phyloP scores from a whole-genome alignment of 2,797 vertebrate species.

The Chelidonichthys spinosus region DNA sequence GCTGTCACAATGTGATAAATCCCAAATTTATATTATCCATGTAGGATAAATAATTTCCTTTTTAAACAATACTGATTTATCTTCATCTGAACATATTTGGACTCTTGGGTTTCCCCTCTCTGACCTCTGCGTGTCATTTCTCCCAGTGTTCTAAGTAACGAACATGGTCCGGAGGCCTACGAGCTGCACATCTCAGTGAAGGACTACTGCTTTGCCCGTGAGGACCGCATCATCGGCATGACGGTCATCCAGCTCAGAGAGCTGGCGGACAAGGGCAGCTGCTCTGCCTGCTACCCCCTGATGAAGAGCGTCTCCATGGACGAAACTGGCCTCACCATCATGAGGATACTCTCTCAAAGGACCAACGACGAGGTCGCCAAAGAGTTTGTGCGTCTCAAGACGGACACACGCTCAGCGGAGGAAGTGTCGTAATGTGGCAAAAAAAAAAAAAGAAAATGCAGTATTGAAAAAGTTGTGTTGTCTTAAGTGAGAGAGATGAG shows the following conservation, averaged over 20 bases:
- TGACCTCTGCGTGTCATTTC: conserved; percentile 32
- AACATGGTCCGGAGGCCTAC: conserved; percentile 91
- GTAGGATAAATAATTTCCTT: not conserved
- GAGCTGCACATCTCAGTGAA: conserved; percentile 97
- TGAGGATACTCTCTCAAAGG: conserved; percentile 97
- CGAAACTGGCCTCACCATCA: conserved; percentile 95
- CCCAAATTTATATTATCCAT: not conserved
- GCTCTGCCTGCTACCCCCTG: conserved; percentile 90
- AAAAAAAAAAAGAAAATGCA: conserved; percentile 54
- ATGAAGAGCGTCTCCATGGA: conserved; percentile 89
- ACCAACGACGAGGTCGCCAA: conserved; percentile 96
- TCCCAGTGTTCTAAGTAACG: conserved; percentile 89
- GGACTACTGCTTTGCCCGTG: conserved; percentile 98
- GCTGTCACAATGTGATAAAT: not conserved
- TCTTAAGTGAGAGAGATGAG: conserved; percentile 62
- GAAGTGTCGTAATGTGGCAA: conserved; percentile 82
- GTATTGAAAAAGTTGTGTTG: conserved; percentile 74
- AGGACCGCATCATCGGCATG: conserved; percentile 95
- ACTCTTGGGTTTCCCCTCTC: conserved; percentile 11
- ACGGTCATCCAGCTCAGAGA: conserved; percentile 92
- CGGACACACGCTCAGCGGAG: conserved; percentile 91
- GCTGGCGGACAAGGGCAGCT: conserved; percentile 89
- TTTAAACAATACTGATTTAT: not conserved
- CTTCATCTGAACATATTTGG: conserved; percentile 10
- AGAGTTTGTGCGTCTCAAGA: conserved; percentile 98